These are phyloP conservation scores for Drosophila ananassae DNA, from an alignment of 1,140 invertebrate genomes.

Conservation along the genomic window DNA sequence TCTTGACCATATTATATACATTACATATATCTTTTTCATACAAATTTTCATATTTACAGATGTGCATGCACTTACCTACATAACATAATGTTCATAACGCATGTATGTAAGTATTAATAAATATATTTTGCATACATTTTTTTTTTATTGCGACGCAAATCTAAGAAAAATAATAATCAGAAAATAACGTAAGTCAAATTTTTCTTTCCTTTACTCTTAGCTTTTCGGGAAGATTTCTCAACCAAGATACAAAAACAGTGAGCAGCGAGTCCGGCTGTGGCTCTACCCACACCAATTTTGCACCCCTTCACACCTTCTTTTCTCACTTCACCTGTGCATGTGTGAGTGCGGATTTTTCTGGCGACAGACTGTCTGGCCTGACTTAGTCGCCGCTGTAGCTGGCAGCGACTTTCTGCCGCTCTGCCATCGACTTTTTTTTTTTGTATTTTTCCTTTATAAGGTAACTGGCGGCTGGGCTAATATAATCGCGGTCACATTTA, in stretches of 20 bases:
- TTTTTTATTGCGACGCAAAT: too few relatives aligned
- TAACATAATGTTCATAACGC: too few relatives aligned
- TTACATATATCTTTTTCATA: too few relatives aligned
- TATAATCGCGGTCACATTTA: neutral
- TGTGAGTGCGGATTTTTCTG: slow-evolving; percentile 77
- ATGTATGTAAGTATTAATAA: too few relatives aligned
- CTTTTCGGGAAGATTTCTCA: slow-evolving; percentile 70
- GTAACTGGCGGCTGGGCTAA: slow-evolving; percentile 26
- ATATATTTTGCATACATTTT: too few relatives aligned
- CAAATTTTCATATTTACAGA: too few relatives aligned
- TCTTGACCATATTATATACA: too few relatives aligned
- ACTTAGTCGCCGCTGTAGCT: slow-evolving; percentile 48
- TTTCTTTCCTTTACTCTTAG: slow-evolving; percentile 59
- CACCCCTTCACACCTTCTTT: slow-evolving; percentile 12
- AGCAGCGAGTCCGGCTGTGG: neutral
- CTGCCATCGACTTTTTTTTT: slow-evolving; percentile 38
- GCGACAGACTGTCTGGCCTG: slow-evolving; percentile 80
- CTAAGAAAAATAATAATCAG: slow-evolving; percentile 10
- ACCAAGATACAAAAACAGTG: slow-evolving; percentile 50
- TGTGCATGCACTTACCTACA: too few relatives aligned
- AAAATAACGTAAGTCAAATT: slow-evolving; percentile 77
- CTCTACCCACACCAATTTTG: slow-evolving; percentile 14
- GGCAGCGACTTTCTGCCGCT: slow-evolving; percentile 15
- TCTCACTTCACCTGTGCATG: slow-evolving; percentile 11
- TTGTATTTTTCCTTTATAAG: slow-evolving; percentile 64